These are phyloP conservation scores for Limosa lapponica DNA, from an alignment of 2,797 vertebrate species.

Conservation along the genomic window DNA sequence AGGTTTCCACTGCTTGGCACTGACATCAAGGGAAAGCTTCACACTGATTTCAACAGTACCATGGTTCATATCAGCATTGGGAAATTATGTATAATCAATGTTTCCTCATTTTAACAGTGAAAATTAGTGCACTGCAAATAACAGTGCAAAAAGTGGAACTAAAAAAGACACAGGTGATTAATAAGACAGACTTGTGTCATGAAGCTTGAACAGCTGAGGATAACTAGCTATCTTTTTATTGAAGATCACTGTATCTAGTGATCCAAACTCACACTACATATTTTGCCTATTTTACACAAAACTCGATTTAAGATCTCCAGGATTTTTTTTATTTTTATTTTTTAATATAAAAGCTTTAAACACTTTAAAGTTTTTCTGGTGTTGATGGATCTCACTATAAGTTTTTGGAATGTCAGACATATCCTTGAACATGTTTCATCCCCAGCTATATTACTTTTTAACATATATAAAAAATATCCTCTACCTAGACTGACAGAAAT, in stretches of 20 bases:
- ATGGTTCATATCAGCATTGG: background rate
- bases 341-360: background rate
- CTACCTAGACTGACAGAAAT: background rate
- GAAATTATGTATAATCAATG: background rate
- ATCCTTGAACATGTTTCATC: background rate
- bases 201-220: background rate
- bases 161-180: background rate
- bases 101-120: background rate
- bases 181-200: background rate
- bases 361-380: background rate
- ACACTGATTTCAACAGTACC: background rate
- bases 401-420: background rate
- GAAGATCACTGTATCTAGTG: background rate
- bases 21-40: background rate
- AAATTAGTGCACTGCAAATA: background rate
- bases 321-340: background rate
- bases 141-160: background rate
- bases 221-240: background rate
- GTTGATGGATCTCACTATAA: background rate
- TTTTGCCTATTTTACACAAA: background rate
- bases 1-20: background rate
- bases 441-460: background rate
- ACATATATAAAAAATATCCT: background rate
- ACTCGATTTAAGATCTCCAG: background rate
- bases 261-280: background rate